Evolutionary conservation across 2,888 invertebrate genomes (phyloP).

Genomic region (Stegophylla sp.): DNA sequence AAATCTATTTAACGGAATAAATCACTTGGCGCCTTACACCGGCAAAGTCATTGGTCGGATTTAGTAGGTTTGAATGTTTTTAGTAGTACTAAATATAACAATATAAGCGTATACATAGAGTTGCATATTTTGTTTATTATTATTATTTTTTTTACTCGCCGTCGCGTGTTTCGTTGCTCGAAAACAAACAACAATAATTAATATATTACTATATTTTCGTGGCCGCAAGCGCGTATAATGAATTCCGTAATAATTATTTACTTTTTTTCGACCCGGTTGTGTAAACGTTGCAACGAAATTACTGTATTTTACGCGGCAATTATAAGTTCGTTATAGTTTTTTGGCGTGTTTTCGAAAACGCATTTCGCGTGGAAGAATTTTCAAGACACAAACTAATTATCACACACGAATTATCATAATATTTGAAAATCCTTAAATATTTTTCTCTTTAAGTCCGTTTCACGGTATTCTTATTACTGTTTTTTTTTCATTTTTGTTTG

Average conservation of each 20-base stretch:
- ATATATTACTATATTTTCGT: neutral
- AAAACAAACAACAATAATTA: conserved; percentile 14
- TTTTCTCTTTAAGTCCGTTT: too few species aligned
- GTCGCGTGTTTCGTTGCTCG: neutral
- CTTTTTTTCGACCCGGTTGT: neutral
- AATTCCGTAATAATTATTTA: conserved; percentile 4
- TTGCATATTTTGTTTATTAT: too few species aligned
- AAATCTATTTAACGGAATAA: too few species aligned
- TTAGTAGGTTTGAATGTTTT: too few species aligned
- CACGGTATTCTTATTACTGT: too few species aligned
- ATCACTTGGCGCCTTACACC: too few species aligned
- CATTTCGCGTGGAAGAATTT: neutral
- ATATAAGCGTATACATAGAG: too few species aligned
- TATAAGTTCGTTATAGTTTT: conserved; percentile 10
- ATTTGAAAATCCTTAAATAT: neutral
- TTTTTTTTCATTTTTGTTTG: too few species aligned
- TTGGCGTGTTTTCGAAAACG: neutral
- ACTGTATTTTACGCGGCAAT: neutral
- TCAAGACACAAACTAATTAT: neutral
- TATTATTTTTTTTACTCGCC: neutral
- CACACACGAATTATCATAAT: neutral
- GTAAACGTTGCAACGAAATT: neutral
- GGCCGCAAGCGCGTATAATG: neutral
- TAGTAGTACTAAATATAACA: too few species aligned
- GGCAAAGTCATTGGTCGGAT: too few species aligned